A percentile compares a stretch with the other conserved stretches of the same genome.
Conservation (phyloP, 2,888 invertebrate species). For the Chymomyza caudatula region DNA sequence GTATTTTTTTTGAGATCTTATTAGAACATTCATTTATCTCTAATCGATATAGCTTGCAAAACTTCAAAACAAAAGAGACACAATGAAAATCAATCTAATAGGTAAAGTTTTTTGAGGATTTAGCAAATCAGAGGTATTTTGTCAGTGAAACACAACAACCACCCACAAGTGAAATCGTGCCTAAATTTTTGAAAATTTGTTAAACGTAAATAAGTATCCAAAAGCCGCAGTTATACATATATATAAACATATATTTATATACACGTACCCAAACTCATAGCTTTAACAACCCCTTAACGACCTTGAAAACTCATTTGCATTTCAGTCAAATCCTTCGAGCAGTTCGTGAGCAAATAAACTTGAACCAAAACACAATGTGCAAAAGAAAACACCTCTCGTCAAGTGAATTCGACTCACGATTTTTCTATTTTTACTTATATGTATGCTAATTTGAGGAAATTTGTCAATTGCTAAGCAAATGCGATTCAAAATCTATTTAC, state of each 20-base stretch:
- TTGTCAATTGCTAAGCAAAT: constrained; percentile 34
- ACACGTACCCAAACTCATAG: not conserved
- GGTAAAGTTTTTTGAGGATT: too few relatives aligned
- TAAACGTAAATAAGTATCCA: not conserved
- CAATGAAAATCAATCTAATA: too few relatives aligned
- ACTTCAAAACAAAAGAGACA: too few relatives aligned
- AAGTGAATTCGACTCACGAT: not conserved
- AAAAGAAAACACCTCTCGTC: not conserved
- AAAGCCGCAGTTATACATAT: not conserved
- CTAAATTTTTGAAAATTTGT: not conserved
- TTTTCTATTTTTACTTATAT: not conserved
- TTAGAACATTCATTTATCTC: too few relatives aligned
- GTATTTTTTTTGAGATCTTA: too few relatives aligned
- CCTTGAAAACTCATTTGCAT: not conserved
- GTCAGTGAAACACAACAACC: not conserved
- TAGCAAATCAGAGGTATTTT: too few relatives aligned
- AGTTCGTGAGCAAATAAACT: not conserved
- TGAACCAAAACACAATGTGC: constrained; percentile 6
- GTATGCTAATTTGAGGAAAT: constrained; percentile 33
- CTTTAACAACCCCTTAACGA: not conserved
- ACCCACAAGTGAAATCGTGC: not conserved
- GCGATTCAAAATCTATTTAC: constrained; percentile 31
- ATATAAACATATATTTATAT: not conserved
- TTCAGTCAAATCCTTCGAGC: not conserved
- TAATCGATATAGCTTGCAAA: too few relatives aligned